Evolutionary conservation across 2,113 vertebrate genomes (phyloP), one percentile per base, ranked within the genome.

Genomic region (Pantherophis guttatus): DNA sequence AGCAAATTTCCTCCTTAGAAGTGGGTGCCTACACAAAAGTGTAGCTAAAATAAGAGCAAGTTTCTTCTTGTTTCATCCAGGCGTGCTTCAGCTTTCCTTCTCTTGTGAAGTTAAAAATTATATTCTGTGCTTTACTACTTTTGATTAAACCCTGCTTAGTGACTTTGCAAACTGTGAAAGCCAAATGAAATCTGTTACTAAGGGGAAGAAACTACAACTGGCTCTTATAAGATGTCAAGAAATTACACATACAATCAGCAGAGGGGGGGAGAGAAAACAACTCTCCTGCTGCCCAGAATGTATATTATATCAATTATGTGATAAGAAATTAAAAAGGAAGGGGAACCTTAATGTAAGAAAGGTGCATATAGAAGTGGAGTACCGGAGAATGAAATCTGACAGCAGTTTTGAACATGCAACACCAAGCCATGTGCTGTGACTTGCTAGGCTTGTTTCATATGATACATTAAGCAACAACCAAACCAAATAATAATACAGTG

Each of bases 11-110:
- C 96, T 96, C 97, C 96, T 3, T 9, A 94, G 86, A 89, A 93
- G 93, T 92, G 90, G 92, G 59, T 97, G 96, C 97, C 97, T 93
- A 86, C 94, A 94, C 94, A 96, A 94, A n/a, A 95, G 12, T 95
- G 91, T 17, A 93, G 95, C 93, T 86, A 92, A 65, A 89, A 44
- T 87, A 23, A 95, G 87, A 59, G 59, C 94, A n/a, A 88, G 81
- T 87, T 70, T 85, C 81, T 93, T 55, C 92, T 94, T 48, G 87
- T 81, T 93, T 91, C 93, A 44, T 54, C 8, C 87, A 59, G 24
- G 92, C 90, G 91, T 6, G 50, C 59, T 93, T 8, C 54, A 89
- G 48, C 48, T 54, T 39, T 88, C 59, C 58, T 50, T 88, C 33
- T 44, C 3, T 24, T 55, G 19, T 44, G 24, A 81, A 29, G 58